phyloP scores from a whole-genome alignment of 2,113 vertebrate species.

The Burhinus oedicnemus region DNA sequence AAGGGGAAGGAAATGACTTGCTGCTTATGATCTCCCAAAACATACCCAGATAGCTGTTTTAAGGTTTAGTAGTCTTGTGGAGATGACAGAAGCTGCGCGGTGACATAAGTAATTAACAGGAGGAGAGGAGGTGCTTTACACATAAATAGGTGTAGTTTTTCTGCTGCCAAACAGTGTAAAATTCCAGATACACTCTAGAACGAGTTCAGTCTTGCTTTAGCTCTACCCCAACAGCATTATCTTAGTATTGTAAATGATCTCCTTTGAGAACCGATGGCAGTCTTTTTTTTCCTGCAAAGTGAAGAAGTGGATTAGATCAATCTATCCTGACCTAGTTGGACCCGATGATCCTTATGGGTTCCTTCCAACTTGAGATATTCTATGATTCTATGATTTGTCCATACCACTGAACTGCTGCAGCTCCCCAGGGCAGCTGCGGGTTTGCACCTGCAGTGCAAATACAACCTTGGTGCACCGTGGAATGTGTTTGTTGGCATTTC shows the following conservation, averaged over 20 bases:
- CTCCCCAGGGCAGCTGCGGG: not conserved
- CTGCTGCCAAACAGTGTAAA: not conserved
- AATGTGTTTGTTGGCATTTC: not conserved
- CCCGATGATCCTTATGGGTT: not conserved
- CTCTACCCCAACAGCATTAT: not conserved
- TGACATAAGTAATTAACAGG: not conserved
- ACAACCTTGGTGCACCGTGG: not conserved
- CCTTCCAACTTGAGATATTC: not conserved
- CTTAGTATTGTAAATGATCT: not conserved
- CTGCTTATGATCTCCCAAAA: not conserved
- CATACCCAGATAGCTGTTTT: not conserved
- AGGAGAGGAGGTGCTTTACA: not conserved
- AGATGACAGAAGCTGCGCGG: not conserved
- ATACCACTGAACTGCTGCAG: not conserved
- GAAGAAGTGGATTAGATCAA: not conserved
- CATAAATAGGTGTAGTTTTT: not conserved
- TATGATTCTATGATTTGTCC: not conserved
- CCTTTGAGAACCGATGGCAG: not conserved
- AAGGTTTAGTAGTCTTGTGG: not conserved
- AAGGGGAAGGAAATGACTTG: not conserved
- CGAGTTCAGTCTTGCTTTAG: not conserved
- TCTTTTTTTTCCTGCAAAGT: not conserved
- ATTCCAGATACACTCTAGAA: not conserved
- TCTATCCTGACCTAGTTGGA: not conserved
- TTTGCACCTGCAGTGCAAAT: not conserved